Percentiles rank a stretch among this genome's conserved stretches.
Evolutionary conservation across 1,140 invertebrate species (phyloP).

Genomic region (Probaryconus sp.): DNA sequence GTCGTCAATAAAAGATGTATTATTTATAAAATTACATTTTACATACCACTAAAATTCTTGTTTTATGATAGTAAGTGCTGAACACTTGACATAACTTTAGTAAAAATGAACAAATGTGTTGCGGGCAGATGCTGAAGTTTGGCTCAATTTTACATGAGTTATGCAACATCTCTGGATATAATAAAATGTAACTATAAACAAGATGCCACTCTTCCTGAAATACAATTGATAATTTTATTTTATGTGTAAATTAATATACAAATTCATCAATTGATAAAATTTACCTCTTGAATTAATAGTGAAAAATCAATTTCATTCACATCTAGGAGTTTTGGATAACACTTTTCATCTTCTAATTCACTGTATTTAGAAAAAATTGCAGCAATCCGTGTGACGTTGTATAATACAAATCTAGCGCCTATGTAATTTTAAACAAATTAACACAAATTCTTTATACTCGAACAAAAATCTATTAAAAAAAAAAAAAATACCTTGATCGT

Average conservation of each 20-base stretch:
- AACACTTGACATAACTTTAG: constrained; percentile 81
- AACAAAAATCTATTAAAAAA: neutral
- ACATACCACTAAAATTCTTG: constrained; percentile 83
- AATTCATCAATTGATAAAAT: no score
- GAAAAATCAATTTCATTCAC: constrained; percentile 80
- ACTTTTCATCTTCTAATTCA: constrained; percentile 72
- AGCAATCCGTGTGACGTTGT: constrained; percentile 84
- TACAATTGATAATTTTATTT: neutral
- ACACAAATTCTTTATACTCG: neutral
- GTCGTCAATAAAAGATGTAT: neutral
- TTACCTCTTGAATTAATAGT: constrained; percentile 81
- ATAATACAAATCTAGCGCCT: constrained; percentile 85
- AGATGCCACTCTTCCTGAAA: constrained; percentile 85
- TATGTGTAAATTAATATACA: no score
- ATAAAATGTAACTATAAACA: constrained; percentile 82
- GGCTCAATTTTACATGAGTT: constrained; percentile 76
- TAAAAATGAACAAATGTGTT: constrained; percentile 82
- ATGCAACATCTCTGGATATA: constrained; percentile 81
- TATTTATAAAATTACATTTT: constrained; percentile 29
- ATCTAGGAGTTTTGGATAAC: constrained; percentile 79
- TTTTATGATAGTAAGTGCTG: constrained; percentile 85
- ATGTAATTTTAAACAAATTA: constrained; percentile 17
- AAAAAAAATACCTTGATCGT: constrained; percentile 27
- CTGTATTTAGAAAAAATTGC: constrained; percentile 82
- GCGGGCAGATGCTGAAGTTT: constrained; percentile 78